phyloP scores from a whole-genome alignment of 2,113 vertebrate species.

The Lagenorhynchus albirostris region DNA sequence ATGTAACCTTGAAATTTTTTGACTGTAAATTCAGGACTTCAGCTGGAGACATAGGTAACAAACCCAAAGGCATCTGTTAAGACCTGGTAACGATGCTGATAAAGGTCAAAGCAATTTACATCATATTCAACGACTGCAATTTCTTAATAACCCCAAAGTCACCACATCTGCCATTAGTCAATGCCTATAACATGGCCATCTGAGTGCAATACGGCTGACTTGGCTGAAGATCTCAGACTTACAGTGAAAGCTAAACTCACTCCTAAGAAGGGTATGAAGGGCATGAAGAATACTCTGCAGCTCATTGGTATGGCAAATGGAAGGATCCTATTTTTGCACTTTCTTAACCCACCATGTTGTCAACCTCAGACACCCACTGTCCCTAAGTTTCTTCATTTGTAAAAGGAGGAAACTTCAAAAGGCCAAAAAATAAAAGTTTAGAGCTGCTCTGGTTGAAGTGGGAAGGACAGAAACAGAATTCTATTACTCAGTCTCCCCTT shows the following conservation, averaged over 20 bases:
- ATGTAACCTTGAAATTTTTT: neutral
- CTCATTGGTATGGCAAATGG: neutral
- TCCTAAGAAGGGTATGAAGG: neutral
- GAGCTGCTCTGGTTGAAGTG: neutral
- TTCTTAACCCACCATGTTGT: neutral
- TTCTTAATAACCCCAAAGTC: neutral
- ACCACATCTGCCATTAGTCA: neutral
- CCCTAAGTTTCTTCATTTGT: neutral
- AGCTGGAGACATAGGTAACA: neutral
- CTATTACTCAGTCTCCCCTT: neutral
- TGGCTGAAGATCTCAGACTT: neutral
- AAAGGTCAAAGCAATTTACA: conserved; percentile 5
- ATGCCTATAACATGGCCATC: neutral
- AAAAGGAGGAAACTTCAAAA: conserved; percentile 5
- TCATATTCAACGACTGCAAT: neutral
- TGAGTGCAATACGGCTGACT: neutral
- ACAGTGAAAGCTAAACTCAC: neutral
- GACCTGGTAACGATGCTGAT: neutral
- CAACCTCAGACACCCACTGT: neutral
- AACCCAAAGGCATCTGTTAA: neutral
- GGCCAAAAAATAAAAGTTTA: neutral
- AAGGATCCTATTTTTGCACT: neutral
- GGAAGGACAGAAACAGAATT: neutral
- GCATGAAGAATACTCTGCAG: neutral
- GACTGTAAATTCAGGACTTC: neutral